Evolutionary conservation across 1,140 invertebrate genomes (phyloP).

Genomic region (Cardiocondyla obscurior): DNA sequence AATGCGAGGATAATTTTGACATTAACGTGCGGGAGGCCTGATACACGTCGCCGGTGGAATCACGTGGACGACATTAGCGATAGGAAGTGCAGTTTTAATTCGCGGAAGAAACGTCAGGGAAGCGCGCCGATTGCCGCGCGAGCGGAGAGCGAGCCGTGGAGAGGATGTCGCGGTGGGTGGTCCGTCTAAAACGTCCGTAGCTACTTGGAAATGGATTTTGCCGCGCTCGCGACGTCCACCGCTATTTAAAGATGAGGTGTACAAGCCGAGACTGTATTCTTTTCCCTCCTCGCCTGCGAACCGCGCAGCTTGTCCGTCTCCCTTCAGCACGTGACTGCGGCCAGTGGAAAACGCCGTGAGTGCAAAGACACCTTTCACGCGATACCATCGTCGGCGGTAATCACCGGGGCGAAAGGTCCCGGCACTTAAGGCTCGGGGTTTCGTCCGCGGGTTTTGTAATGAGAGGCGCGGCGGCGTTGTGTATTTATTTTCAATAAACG

Average conservation of each 20-base stretch:
- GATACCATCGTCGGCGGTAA: slow-evolving; percentile 67
- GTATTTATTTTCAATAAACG: slow-evolving; percentile 62
- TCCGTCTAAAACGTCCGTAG: slow-evolving; percentile 58
- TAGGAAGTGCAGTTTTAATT: slow-evolving; percentile 51
- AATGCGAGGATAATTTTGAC: background rate
- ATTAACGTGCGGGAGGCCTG: background rate
- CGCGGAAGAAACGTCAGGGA: background rate
- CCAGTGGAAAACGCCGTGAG: slow-evolving; percentile 67
- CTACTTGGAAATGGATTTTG: slow-evolving; percentile 74
- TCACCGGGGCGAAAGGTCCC: slow-evolving; percentile 67
- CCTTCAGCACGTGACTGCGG: slow-evolving; percentile 54
- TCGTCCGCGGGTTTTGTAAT: slow-evolving; percentile 56
- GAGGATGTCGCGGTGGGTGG: slow-evolving; percentile 64
- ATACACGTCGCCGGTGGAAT: background rate
- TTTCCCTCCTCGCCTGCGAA: background rate
- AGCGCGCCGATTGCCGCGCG: background rate
- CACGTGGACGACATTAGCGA: background rate
- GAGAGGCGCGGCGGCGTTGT: slow-evolving; percentile 47
- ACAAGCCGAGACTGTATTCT: slow-evolving; percentile 22
- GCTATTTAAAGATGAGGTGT: slow-evolving; percentile 72
- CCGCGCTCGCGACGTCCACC: slow-evolving; percentile 59
- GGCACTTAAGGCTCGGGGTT: slow-evolving; percentile 46
- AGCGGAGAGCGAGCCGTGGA: slow-evolving; percentile 14
- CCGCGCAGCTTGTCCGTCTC: slow-evolving; percentile 6
- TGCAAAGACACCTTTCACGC: slow-evolving; percentile 79